phyloP scores from a whole-genome alignment of 2,888 invertebrate genomes.

The Agrilus biguttatus region DNA sequence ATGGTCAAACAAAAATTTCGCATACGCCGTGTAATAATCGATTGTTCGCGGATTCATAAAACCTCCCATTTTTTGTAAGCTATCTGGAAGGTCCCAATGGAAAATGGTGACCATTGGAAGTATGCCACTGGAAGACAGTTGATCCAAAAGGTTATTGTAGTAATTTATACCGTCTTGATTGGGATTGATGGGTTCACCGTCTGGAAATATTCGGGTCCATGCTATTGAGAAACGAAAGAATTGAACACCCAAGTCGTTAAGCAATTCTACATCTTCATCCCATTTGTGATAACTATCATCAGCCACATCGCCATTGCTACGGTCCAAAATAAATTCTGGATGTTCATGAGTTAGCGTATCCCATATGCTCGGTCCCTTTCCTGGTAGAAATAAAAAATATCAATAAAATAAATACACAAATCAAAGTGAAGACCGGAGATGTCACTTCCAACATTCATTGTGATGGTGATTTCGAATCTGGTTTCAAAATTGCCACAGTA shows the following conservation, averaged over 20 bases:
- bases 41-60: conserved; percentile 39
- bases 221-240: conserved; percentile 60
- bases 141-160: conserved; percentile 63
- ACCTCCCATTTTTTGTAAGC: conserved; percentile 27
- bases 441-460: too few species aligned
- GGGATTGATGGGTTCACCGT: conserved; percentile 46
- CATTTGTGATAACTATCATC: conserved; percentile 56
- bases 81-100: conserved; percentile 41
- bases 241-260: conserved; percentile 45
- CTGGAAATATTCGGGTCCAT: conserved; percentile 63
- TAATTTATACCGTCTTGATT: conserved; percentile 59
- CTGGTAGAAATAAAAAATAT: conserved; percentile 23
- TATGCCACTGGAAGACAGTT: conserved; percentile 43
- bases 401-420: too few species aligned
- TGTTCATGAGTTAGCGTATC: conserved; percentile 37
- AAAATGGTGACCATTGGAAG: conserved; percentile 30
- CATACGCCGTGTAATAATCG: conserved; percentile 41
- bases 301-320: conserved; percentile 48
- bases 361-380: conserved; percentile 50
- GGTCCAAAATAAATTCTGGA: conserved; percentile 37
- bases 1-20: conserved; percentile 27
- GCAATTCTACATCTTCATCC: conserved; percentile 47
- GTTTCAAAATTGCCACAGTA: too few species aligned
- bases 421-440: too few species aligned
- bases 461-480: too few species aligned